Conservation (phyloP, 2,888 invertebrate genomes). For the Pterobdella sp. region DNA sequence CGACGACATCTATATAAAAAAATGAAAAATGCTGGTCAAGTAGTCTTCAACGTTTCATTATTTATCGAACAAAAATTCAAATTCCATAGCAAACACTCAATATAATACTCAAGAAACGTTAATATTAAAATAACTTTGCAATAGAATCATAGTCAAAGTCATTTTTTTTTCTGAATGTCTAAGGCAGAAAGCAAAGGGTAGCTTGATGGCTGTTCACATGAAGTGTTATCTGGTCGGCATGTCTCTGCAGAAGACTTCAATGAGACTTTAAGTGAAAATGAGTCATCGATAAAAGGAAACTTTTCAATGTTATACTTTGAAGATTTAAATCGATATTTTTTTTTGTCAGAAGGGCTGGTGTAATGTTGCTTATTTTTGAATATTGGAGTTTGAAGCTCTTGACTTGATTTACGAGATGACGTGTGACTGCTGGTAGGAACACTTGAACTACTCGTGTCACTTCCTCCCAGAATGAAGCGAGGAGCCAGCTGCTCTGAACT, state of each 20-base stretch:
- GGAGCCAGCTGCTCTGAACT: conserved; percentile 14
- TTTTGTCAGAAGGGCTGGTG: background rate
- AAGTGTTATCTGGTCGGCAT: background rate
- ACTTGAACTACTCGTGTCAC: conserved; percentile 27
- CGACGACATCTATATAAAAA: too few species aligned
- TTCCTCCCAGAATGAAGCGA: conserved; percentile 17
- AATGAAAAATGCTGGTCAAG: too few species aligned
- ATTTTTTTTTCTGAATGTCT: background rate
- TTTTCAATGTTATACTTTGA: conserved; percentile 21
- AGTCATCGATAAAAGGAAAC: conserved; percentile 25
- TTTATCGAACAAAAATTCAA: too few species aligned
- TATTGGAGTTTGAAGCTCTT: background rate
- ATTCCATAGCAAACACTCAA: too few species aligned
- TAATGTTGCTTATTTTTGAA: background rate
- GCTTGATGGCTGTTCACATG: background rate
- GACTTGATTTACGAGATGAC: background rate
- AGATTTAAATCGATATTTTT: conserved; percentile 13
- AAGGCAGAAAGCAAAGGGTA: background rate
- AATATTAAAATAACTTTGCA: too few species aligned
- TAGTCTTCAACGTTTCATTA: too few species aligned
- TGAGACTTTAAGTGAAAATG: background rate
- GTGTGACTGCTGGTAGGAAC: conserved; percentile 11
- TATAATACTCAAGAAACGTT: too few species aligned
- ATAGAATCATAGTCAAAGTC: too few species aligned
- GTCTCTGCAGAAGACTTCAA: too few species aligned